Base-by-base conservation (phyloP, 2,888 invertebrate genomes). In the Brachyptera risi region DNA sequence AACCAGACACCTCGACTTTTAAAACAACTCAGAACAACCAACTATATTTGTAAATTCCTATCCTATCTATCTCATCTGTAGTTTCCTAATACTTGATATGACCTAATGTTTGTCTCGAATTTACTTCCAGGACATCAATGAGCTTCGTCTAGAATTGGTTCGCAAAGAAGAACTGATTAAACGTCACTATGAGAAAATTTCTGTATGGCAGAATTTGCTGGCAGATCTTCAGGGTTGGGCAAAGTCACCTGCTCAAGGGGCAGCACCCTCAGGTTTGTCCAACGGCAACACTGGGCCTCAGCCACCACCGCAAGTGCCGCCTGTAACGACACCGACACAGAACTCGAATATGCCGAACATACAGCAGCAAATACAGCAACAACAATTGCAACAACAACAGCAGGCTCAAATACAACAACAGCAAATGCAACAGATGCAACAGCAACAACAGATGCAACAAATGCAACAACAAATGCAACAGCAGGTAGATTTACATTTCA, bases 121-220 rank as follows among this genome's bases (percentile, higher is more conserved):
- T 54, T 38, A 54, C 62, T 67, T 69, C 11, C 66, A 80, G 80
- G 96, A 96, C 71, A 92, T 92, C 68, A 85, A 83, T 67, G 96
- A 96, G 73, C 76, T 96, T 24, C 85, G 87, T 68, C 80, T 85
- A 63, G 96, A 96, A 75, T 79, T 96, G 58, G 82, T 85, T 11
- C 81, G 96, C n/a, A 96, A 96, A 73, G 96, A 96, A 65, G 89
- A 90, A 58, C 76, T 96, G 1, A 79, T 96, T 15, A 85, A 92
- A 68, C 83, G 91, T 60, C 95, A 96, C 71, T 90, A 92, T 70
- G 94, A 94, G 65, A 93, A 95, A 73, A 87, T 96, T 58, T 86
- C 87, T 27, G 86, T 90, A 59, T 96, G 96, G 96, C 95, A 96
- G 76, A 86, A 84, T 67, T 78, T 95, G 61, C 75, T 96, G 11